These are phyloP conservation scores for Habroteleia sp. DNA, from an alignment of 2,888 invertebrate species.

Conservation along the genomic window DNA sequence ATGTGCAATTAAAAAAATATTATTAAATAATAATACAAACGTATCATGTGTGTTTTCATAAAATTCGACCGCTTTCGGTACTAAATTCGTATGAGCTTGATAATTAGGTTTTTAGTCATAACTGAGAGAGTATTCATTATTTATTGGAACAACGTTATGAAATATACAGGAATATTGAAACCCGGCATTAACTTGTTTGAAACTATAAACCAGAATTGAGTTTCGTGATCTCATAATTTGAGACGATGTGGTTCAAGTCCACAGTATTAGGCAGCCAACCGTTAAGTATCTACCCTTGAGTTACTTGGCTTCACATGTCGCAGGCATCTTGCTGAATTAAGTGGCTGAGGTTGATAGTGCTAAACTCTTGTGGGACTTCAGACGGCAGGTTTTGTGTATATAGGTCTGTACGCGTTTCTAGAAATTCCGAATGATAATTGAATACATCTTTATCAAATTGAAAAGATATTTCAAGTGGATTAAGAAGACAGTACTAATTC, in stretches of 20 bases:
- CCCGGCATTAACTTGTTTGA: slow-evolving; percentile 27
- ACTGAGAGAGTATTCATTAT: too few species aligned
- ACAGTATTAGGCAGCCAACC: slow-evolving; percentile 49
- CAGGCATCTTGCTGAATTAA: slow-evolving; percentile 56
- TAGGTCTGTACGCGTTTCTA: slow-evolving; percentile 20
- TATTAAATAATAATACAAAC: too few species aligned
- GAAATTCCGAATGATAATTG: slow-evolving; percentile 28
- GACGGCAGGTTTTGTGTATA: slow-evolving; percentile 11
- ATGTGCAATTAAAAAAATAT: too few species aligned
- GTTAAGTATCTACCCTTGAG: slow-evolving; percentile 56
- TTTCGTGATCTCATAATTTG: slow-evolving; percentile 33
- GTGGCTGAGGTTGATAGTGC: slow-evolving; percentile 56
- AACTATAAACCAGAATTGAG: slow-evolving; percentile 33
- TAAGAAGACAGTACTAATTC: too few species aligned
- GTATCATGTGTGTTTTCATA: too few species aligned
- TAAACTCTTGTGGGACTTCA: slow-evolving; percentile 59
- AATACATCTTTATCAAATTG: slow-evolving; percentile 20
- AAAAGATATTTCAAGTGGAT: too few species aligned
- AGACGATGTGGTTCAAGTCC: slow-evolving; percentile 41
- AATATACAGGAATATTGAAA: slow-evolving; percentile 23
- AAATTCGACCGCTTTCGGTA: too few species aligned
- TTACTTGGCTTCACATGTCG: slow-evolving; percentile 59
- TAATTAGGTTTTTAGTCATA: too few species aligned
- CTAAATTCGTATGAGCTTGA: too few species aligned
- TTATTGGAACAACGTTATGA: too few species aligned